phyloP scores from a whole-genome alignment of 2,797 vertebrate species.

The Cynopterus sphinx region DNA sequence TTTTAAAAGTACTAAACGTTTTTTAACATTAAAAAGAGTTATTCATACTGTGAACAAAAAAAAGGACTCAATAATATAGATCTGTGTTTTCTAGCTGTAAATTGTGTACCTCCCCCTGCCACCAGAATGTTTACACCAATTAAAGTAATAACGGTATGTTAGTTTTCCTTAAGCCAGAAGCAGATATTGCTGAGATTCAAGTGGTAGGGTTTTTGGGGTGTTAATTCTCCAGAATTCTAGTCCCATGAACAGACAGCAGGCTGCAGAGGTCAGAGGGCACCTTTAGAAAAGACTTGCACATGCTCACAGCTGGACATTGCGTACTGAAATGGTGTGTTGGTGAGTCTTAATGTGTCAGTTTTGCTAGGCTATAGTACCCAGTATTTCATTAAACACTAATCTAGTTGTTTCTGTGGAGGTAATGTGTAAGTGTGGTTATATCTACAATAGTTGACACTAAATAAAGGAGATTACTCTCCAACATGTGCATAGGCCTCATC shows the following conservation, averaged over 20 bases:
- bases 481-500: background rate
- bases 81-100: background rate
- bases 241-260: background rate
- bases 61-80: background rate
- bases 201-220: background rate
- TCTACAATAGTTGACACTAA: background rate
- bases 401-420: background rate
- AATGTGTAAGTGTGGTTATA: background rate
- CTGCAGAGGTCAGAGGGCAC: background rate
- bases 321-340: background rate
- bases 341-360: background rate
- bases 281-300: background rate
- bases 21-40: background rate
- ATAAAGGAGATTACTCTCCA: background rate
- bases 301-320: background rate
- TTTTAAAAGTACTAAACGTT: background rate
- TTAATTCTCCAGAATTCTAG: background rate
- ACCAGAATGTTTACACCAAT: background rate
- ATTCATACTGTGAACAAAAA: background rate
- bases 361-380: background rate
- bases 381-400: background rate
- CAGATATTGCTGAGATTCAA: background rate
- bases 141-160: background rate
- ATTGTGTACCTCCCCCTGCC: background rate
- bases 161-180: background rate